phyloP scores from a whole-genome alignment of 2,888 invertebrate species.

The Sclerodermus sp. region DNA sequence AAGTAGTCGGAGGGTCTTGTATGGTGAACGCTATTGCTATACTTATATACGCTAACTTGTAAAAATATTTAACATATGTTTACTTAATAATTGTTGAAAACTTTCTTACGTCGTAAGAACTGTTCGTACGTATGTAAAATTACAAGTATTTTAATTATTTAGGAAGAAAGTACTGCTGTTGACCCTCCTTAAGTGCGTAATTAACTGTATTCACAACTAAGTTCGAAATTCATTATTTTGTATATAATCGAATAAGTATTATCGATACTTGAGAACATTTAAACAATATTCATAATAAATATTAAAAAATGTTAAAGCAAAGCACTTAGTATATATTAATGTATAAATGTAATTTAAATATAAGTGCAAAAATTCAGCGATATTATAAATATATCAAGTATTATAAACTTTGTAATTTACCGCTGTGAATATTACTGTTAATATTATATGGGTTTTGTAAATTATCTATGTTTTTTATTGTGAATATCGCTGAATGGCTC shows the following conservation, averaged over 20 bases:
- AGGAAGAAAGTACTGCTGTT: not conserved
- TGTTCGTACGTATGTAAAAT: slow-evolving; percentile 12
- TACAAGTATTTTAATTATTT: slow-evolving; percentile 14
- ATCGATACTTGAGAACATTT: slow-evolving; percentile 19
- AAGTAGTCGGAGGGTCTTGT: slow-evolving; percentile 9
- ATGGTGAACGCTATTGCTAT: slow-evolving; percentile 4
- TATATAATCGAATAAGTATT: slow-evolving; percentile 23
- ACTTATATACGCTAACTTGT: no score
- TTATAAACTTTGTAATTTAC: slow-evolving; percentile 14
- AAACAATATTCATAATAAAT: no score
- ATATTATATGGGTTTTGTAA: slow-evolving; percentile 2
- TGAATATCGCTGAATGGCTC: no score
- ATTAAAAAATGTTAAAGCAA: no score
- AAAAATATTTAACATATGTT: no score
- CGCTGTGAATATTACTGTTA: slow-evolving; percentile 8
- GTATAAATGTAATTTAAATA: slow-evolving; percentile 11
- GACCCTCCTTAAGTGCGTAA: no score
- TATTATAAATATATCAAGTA: slow-evolving; percentile 15
- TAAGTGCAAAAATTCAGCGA: slow-evolving; percentile 13
- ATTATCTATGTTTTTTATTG: no score
- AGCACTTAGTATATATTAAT: slow-evolving; percentile 11
- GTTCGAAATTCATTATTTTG: slow-evolving; percentile 10
- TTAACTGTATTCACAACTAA: not conserved
- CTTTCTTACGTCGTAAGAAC: slow-evolving; percentile 2
- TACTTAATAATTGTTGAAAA: no score